Evolutionary conservation across 2,888 invertebrate genomes (phyloP), one percentile per base, ranked within the genome.

Genomic region (Ichneumoninae sp.): DNA sequence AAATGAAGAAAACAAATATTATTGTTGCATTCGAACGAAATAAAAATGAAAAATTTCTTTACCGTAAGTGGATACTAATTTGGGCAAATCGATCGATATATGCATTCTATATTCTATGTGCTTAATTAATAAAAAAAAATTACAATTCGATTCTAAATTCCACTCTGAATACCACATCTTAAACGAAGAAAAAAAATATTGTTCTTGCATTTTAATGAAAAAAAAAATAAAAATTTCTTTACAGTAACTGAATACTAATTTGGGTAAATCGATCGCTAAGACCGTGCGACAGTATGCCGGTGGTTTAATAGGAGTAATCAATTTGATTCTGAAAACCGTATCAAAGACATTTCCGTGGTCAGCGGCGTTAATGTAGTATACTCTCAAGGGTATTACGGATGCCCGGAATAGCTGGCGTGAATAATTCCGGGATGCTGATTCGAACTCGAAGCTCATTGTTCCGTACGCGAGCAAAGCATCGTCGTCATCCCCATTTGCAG

Each of bases 381-480:
- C 7, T 2, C 52, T 22, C 40, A 16, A 69, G 74, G 76, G 79
- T 69, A 80, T 80, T 76, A 75, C 82, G 68, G 75, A 85, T 83
- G 73, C 60, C 73, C 26, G 40, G 71, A 83, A 83, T 80, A 68
- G 66, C 66, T 44, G 60, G 26, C 73, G 63, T 57, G 73, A 80
- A 75, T 83, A 85, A 70, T 76, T 70, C 50, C 33, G 63, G 80
- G n/a, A 74, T 82, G 69, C 50, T 30, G 74, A 81, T 83, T 71
- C 83, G 66, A 77, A 60, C 80, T 79, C 63, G 73, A 80, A 74
- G 79, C 78, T 77, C 22, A 44, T 69, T 68, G 75, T 60, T 63
- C 63, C 13, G 83, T 65, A 70, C 63, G 70, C 63, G 71, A 74
- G 81, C 33, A 16, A 36, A 54, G 50, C 57, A 83, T 71, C 71